phyloP scores from a whole-genome alignment of 2,113 vertebrate species.

The Aptenodytes forsteri region DNA sequence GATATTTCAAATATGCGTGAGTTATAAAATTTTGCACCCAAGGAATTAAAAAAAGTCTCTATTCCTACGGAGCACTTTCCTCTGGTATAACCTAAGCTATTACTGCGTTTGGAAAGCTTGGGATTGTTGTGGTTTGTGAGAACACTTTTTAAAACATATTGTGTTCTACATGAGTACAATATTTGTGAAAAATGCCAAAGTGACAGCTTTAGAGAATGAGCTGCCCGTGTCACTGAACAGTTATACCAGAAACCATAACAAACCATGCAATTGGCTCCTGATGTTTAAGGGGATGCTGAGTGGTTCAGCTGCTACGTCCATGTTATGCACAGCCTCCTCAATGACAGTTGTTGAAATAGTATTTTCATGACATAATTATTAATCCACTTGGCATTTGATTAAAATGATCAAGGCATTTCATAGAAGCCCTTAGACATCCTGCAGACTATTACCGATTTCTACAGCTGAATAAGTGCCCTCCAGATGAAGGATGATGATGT shows the following conservation, averaged over 20 bases:
- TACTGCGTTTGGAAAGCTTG: not conserved
- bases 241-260: not conserved
- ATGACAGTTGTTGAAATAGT: not conserved
- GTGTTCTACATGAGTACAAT: not conserved
- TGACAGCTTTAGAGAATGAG: slow-evolving; percentile 6
- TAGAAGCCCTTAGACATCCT: not conserved
- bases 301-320: not conserved
- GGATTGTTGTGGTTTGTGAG: not conserved
- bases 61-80: not conserved
- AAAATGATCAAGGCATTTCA: not conserved
- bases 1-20: not conserved
- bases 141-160: not conserved
- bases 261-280: not conserved
- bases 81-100: not conserved
- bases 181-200: slow-evolving; percentile 3
- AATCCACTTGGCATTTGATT: not conserved
- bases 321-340: not conserved
- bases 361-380: not conserved
- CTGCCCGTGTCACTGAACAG: not conserved
- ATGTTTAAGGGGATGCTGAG: not conserved
- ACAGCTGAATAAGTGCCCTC: not conserved
- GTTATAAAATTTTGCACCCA: not conserved
- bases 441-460: not conserved
- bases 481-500: not conserved
- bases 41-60: not conserved